A percentile compares a stretch with the other conserved stretches of the same genome.
phyloP scores from a whole-genome alignment of 2,113 vertebrate genomes.

The Ptilorrhoa leucosticta region DNA sequence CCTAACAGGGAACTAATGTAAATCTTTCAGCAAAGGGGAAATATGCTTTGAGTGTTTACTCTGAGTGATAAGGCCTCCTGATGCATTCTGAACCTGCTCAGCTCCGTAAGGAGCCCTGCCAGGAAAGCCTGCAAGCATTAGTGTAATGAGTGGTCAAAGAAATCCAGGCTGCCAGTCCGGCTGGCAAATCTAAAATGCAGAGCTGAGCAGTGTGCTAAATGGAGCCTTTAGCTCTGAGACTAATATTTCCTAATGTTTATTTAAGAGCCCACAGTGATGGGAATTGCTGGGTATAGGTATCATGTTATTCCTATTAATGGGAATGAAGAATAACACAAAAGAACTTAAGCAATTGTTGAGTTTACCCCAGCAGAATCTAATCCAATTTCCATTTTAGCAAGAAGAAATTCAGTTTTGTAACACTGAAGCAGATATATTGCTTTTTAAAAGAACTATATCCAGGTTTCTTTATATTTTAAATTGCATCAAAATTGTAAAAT shows the following conservation, averaged over 20 bases:
- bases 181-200: background rate
- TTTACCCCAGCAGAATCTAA: conserved; percentile 21
- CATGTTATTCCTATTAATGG: conserved; percentile 30
- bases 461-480: background rate
- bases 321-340: conserved; percentile 22
- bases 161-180: background rate
- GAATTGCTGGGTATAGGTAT: background rate
- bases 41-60: background rate
- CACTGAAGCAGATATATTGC: background rate
- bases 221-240: background rate
- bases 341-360: conserved; percentile 41
- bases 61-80: conserved; percentile 4
- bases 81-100: background rate
- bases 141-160: background rate
- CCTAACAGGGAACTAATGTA: background rate
- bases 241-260: conserved; percentile 43
- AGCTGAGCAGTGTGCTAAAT: background rate
- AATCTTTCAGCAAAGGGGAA: conserved; percentile 21
- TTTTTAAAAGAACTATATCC: background rate
- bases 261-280: background rate
- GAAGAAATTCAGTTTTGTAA: background rate
- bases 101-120: background rate
- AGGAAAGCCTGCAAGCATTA: background rate
- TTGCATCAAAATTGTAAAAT: background rate
- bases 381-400: conserved; percentile 61